A percentile compares a stretch with the other conserved stretches of the same genome.
phyloP scores from a whole-genome alignment of 2,888 invertebrate genomes.

The Malachius bipustulatus region DNA sequence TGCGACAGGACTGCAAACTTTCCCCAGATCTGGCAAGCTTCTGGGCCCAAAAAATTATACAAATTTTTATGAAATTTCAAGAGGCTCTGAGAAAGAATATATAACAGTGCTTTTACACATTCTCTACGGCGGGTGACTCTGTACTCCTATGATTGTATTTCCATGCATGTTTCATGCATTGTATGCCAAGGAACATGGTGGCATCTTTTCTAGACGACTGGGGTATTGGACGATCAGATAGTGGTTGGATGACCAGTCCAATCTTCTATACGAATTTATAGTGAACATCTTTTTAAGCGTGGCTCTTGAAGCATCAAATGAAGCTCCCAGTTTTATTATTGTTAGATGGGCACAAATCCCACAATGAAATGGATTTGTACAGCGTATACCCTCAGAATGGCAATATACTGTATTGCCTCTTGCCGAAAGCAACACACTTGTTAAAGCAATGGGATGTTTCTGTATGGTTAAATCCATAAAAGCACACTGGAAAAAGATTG shows the following conservation, averaged over 20 bases:
- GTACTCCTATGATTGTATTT: slow-evolving; percentile 1
- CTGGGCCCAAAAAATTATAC: slow-evolving; percentile 1
- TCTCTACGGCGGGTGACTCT: not conserved
- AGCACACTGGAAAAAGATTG: too few species aligned
- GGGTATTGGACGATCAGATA: not conserved
- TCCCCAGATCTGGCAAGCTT: not conserved
- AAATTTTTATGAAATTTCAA: not conserved
- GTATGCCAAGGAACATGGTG: not conserved
- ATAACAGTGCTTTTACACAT: not conserved
- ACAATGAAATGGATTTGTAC: not conserved
- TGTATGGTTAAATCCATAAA: too few species aligned
- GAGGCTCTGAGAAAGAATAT: not conserved
- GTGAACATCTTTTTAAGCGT: not conserved
- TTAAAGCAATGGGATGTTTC: too few species aligned
- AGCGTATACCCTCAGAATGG: not conserved
- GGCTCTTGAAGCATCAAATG: not conserved
- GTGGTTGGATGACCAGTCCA: slow-evolving; percentile 1
- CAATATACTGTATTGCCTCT: not conserved
- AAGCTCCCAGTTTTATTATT: not conserved
- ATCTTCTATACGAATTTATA: not conserved
- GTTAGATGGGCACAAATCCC: not conserved
- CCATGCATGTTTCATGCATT: too few species aligned
- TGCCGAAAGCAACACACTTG: not conserved
- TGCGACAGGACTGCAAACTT: not conserved
- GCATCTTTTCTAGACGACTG: not conserved